Evolutionary conservation across 2,888 invertebrate species (phyloP), one percentile per base, ranked within the genome.

Genomic region (Cheilosia urbana): DNA sequence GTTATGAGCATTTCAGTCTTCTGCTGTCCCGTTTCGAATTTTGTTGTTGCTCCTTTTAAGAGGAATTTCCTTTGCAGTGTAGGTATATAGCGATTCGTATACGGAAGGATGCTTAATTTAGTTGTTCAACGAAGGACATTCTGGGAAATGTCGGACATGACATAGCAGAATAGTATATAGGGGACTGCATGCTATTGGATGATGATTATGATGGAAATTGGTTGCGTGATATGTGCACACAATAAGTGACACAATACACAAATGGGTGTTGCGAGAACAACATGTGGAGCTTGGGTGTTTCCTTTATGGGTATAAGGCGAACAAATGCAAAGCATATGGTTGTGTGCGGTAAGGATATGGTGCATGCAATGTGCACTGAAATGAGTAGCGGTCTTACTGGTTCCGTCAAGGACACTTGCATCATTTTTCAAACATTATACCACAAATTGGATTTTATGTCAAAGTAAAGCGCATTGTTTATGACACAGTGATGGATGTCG

Each of bases 161-260:
- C 49, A 17, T 5, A n/a, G n/a, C 19, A 51, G 21, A 9, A 9
- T 58, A 24, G 6, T 7, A 19, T 60, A 17, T 34, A 11, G 1
- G 37, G 34, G 17, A 58, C 58, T 76, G 76, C 76, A 76, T 68
- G 68, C 53, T 57, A 45, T 42, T 63, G 62, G 68, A 69, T 69
- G 77, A 69, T 77, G 68, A 69, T 69, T 68, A 77, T 53, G 47
- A 77, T 69, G 68, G 77, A 77, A 77, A 77, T 77, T 77, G 68
- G 68, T 77, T 77, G 68, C 77, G 68, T 77, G 77, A 77, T 69
- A 69, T 60, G 69, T 77, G 77, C 77, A 77, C 60, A 77, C 69
- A 77, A 77, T 69, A 68, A 77, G 51, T 76, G 76, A 60, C 76
- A 42, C 24, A 68, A 51, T 68, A 60, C 76, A 42, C 24, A 68